These are phyloP conservation scores for Ametastegia equiseti DNA, from an alignment of 2,888 invertebrate genomes.

Conservation along the genomic window DNA sequence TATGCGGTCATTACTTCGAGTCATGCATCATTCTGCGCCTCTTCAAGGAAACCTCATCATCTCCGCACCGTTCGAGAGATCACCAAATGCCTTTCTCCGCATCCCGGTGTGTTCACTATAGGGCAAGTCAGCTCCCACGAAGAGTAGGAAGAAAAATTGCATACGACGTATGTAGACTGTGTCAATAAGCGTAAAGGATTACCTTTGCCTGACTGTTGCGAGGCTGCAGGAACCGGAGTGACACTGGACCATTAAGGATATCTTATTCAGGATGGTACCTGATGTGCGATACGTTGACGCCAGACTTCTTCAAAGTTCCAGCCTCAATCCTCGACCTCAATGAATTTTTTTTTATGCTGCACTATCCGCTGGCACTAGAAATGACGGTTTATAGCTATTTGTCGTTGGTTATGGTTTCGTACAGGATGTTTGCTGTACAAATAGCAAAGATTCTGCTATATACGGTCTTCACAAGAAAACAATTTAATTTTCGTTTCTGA, in stretches of 20 bases:
- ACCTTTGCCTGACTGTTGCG: neutral
- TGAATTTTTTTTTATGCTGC: slow-evolving; percentile 52
- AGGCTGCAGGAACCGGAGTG: neutral
- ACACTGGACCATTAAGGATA: slow-evolving; percentile 19
- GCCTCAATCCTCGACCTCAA: slow-evolving; percentile 68
- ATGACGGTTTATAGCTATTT: neutral
- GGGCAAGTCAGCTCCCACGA: slow-evolving; percentile 34
- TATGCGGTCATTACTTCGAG: neutral
- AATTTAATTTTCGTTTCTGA: neutral
- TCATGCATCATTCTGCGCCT: neutral
- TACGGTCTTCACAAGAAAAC: neutral
- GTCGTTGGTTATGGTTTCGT: neutral
- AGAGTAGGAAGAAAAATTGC: neutral
- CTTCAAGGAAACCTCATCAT: neutral
- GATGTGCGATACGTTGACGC: slow-evolving; percentile 55
- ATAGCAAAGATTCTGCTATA: neutral
- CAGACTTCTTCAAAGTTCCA: slow-evolving; percentile 62
- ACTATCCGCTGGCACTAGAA: neutral
- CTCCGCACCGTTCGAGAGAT: neutral
- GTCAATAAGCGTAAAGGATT: slow-evolving; percentile 17
- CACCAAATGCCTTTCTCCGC: neutral
- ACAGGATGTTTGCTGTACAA: neutral
- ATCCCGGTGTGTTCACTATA: neutral
- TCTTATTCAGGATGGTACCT: slow-evolving; percentile 54
- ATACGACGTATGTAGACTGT: neutral